Evolutionary conservation across 2,888 invertebrate species (phyloP), one percentile per base, ranked within the genome.

Genomic region (Pegoplata infirma): DNA sequence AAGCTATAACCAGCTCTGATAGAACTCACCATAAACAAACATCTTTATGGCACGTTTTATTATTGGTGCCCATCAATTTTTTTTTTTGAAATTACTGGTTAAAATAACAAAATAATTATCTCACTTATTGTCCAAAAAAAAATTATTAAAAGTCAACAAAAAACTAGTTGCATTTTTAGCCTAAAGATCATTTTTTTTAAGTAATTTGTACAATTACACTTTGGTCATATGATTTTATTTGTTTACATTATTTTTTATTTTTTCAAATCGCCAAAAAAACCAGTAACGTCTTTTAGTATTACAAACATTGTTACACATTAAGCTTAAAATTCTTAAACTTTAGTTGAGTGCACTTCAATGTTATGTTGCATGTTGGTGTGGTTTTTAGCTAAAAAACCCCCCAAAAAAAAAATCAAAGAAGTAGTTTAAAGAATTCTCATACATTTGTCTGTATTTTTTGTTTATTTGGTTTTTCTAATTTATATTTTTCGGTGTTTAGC

Each of bases 51-150:
- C 36, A 40, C 2, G 36, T 40, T 40, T 40, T 40, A 40, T 40
- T 40, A n/a, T n/a, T 40, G 12, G 5, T n/a, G n/a, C 36, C 36
- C 12, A 40, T 40, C 36, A 40, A 40, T 12, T 40, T 3, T 25
- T 25, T 25, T n/a, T n/a, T 7, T 32, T 40, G 3, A 40, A 40
- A 32, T 32, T 32, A 32, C 32, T 32, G 32, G 10, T 32, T 32
- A 12, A 61, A 63, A 32, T 63, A 49, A 51, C 49, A 63, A 63
- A 51, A 63, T 63, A 63, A 63, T 51, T 36, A 63, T 63, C 49
- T 63, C 49, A 63, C 63, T 49, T 63, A 59, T 14, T 14, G 23
- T n/a, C n/a, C 10, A 12, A 28, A 19, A n/a, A n/a, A 4, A 12
- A 25, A 5, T 25, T 25, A 23, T 21, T n/a, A 61, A 49, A 12